Base-by-base conservation (phyloP, 2,113 vertebrate genomes). In the Vicugna pacos region DNA sequence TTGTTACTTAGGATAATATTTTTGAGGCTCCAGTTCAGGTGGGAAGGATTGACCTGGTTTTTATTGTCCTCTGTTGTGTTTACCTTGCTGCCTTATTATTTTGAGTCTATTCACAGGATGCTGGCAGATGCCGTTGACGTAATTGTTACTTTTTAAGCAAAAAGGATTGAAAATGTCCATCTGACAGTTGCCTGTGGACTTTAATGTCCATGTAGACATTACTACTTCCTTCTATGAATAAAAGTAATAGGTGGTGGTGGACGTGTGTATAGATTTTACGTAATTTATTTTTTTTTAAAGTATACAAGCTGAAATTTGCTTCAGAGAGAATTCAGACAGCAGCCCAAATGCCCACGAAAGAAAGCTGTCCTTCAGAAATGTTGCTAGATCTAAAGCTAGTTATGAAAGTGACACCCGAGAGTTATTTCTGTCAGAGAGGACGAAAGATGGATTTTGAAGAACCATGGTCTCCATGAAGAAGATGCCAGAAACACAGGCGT, bases 131-230 rank as follows among this genome's bases (percentile, higher is more conserved):
- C 52, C 70, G 35, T 65, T 20, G 62, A 62, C 6, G 14, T 72
- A 76, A 62, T 17, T 77, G 52, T 48, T 81, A 14, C 64, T 94
- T 75, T 97, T 89, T 89, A 85, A 95, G 73, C 65, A 70, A 67
- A 79, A 56, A 54, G 73, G 75, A 77, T 69, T 92, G n/a, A 79
- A 90, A 76, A 62, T 70, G 56, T 67, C 38, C 17, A 4, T 79
- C 77, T 81, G 64, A 65, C 30, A 94, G 52, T n/a, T 62, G 60
- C 60, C 22, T 58, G 0, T 69, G 89, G 83, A 50, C 80, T 46
- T 80, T 32, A 72, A 77, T 52, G n/a, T 32, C 38, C 22, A 62
- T 17, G 15, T 84, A 22, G 67, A 35, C 17, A 14, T 64, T 64
- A 52, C 19, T 82, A n/a, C 62, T 93, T 75, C 42, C 79, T 79